Evolutionary conservation across 1,140 invertebrate genomes (phyloP).

Genomic region (Brachionus calyciflorus): DNA sequence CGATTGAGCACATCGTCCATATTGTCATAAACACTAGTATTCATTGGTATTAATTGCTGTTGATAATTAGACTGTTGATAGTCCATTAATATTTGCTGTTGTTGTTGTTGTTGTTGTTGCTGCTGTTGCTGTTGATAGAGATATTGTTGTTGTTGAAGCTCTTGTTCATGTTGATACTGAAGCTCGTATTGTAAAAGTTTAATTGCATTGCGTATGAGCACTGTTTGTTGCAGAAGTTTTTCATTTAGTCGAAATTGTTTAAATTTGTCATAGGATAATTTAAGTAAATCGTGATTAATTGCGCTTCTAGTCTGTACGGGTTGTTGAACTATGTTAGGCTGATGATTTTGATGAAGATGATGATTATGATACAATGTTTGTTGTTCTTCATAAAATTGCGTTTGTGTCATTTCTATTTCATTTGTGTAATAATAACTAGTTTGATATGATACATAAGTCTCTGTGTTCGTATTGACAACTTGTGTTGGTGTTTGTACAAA

Average conservation of each 20-base stretch:
- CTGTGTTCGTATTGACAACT: not conserved
- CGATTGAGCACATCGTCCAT: not conserved
- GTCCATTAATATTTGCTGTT: not conserved
- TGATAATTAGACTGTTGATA: not conserved
- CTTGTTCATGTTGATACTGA: conserved; percentile 39
- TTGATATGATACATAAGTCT: not conserved
- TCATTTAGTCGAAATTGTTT: conserved; percentile 43
- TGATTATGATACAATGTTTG: no score
- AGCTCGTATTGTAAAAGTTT: conserved; percentile 34
- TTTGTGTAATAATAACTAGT: conserved; percentile 11
- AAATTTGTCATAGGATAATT: conserved; percentile 44
- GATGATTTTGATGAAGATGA: no score
- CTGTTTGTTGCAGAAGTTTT: conserved; percentile 44
- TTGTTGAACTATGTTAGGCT: not conserved
- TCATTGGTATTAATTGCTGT: not conserved
- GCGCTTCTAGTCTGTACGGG: not conserved
- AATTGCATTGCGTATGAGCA: conserved; percentile 37
- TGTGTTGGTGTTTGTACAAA: not conserved
- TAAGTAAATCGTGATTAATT: conserved; percentile 30
- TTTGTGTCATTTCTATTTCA: not conserved
- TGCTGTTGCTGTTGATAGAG: conserved; percentile 3
- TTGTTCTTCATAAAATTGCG: not conserved
- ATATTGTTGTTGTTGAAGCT: not conserved
- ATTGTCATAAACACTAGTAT: conserved; percentile 3
- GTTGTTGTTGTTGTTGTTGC: not conserved